Conservation (phyloP, 2,888 invertebrate genomes). For the Rhamphomyia laevipes region DNA sequence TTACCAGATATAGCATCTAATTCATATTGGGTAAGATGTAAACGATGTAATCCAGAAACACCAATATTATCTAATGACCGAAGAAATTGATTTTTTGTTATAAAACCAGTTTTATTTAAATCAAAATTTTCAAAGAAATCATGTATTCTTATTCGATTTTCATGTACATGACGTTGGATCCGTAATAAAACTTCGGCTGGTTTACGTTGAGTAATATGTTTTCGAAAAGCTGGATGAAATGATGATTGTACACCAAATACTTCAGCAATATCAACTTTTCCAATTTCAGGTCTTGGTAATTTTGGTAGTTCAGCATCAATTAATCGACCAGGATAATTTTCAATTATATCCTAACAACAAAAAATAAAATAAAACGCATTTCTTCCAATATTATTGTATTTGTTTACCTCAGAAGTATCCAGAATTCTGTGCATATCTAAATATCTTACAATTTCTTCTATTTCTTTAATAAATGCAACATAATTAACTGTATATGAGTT, state of each 20-base stretch:
- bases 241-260: constrained; percentile 42
- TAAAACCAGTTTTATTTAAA: constrained; percentile 51
- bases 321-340: constrained; percentile 50
- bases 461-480: constrained; percentile 56
- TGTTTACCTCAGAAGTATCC: constrained; percentile 39
- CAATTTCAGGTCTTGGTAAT: constrained; percentile 53
- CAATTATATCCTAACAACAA: constrained; percentile 39
- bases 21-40: constrained; percentile 50
- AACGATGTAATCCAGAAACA: constrained; percentile 43
- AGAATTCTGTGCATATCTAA: constrained; percentile 42
- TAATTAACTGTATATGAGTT: constrained; percentile 69
- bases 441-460: constrained; percentile 54
- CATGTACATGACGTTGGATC: constrained; percentile 40
- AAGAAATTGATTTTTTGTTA: constrained; percentile 58
- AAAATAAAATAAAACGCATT: not conserved
- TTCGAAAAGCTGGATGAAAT: constrained; percentile 48
- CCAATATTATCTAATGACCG: constrained; percentile 57
- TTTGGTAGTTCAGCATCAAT: constrained; percentile 58
- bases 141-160: constrained; percentile 50
- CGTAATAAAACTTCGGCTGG: constrained; percentile 5
- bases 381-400: not conserved
- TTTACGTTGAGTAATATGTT: constrained; percentile 23
- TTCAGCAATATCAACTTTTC: constrained; percentile 39
- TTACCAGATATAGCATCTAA: constrained; percentile 49
- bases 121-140: constrained; percentile 66